Evolutionary conservation across 2,113 vertebrate species (phyloP).

Genomic region (Smithornis capensis): DNA sequence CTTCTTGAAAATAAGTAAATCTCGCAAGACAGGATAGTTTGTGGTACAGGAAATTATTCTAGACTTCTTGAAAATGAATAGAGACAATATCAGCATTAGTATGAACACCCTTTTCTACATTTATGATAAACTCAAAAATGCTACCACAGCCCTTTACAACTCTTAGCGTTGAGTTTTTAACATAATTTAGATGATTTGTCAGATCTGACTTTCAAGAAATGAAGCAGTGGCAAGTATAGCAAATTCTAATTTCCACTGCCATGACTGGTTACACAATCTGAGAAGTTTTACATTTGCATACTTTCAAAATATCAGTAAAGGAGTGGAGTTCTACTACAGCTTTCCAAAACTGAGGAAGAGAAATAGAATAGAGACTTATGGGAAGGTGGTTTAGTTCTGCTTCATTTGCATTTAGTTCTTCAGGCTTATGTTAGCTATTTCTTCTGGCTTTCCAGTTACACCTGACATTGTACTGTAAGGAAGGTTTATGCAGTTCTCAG

Average conservation of each 20-base stretch:
- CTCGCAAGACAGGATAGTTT: not conserved
- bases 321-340: not conserved
- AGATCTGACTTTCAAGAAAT: not conserved
- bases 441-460: not conserved
- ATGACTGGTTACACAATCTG: not conserved
- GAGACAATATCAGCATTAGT: not conserved
- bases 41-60: not conserved
- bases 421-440: not conserved
- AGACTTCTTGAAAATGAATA: not conserved
- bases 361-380: not conserved
- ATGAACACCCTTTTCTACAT: not conserved
- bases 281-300: not conserved
- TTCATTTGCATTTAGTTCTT: constrained; percentile 2
- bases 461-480: not conserved
- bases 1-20: not conserved
- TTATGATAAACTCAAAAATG: not conserved
- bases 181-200: not conserved
- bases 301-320: not conserved
- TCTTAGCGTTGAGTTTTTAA: not conserved
- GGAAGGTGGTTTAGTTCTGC: constrained; percentile 19
- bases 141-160: not conserved
- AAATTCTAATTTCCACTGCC: not conserved
- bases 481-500: not conserved
- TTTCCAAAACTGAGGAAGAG: not conserved
- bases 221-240: not conserved